phyloP scores from a whole-genome alignment of 2,888 invertebrate genomes.

The Papilio elwesi region DNA sequence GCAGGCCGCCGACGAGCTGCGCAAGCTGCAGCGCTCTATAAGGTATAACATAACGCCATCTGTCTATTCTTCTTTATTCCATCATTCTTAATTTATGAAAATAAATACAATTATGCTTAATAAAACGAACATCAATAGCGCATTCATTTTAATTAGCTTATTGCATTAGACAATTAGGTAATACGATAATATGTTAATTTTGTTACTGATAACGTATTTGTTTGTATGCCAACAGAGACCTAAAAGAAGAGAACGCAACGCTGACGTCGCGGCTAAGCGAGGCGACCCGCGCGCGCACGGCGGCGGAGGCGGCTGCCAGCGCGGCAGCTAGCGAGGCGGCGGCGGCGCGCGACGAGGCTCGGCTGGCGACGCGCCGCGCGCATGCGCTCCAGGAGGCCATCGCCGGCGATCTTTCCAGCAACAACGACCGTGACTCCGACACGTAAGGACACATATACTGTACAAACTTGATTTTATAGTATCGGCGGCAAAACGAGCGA shows the following conservation, averaged over 20 bases:
- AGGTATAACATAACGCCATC: constrained; percentile 53
- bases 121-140: too few species aligned
- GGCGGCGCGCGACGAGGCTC: constrained; percentile 90
- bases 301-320: constrained; percentile 90
- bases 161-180: too few species aligned
- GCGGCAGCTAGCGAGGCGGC: constrained; percentile 88
- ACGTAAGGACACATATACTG: constrained; percentile 69
- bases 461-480: background rate
- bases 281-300: constrained; percentile 87
- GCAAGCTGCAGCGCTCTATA: constrained; percentile 82
- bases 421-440: constrained; percentile 84
- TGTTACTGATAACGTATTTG: too few species aligned
- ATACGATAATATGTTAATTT: too few species aligned
- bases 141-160: too few species aligned
- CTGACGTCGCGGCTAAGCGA: constrained; percentile 90
- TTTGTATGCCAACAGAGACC: constrained; percentile 78
- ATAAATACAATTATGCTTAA: too few species aligned
- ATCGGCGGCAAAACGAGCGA: too few species aligned
- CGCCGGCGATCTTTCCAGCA: constrained; percentile 91
- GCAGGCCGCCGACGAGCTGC: constrained; percentile 89
- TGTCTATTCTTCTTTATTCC: too few species aligned
- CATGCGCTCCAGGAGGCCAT: constrained; percentile 96
- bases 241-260: constrained; percentile 91
- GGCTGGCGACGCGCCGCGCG: constrained; percentile 94
- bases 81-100: too few species aligned